phyloP scores from a whole-genome alignment of 2,797 vertebrate genomes.

The Premnoplex brunnescens region DNA sequence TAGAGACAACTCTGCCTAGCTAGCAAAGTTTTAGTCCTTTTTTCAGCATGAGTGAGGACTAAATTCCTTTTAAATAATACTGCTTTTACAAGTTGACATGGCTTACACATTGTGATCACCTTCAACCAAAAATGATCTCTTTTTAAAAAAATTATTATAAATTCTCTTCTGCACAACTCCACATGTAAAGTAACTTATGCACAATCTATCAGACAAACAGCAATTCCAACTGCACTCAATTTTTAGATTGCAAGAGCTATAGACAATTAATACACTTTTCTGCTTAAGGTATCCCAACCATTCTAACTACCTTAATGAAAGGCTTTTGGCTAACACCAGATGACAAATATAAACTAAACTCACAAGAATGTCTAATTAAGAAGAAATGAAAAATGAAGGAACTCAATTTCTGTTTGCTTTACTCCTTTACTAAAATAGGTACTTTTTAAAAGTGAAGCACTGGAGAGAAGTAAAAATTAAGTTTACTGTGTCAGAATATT shows the following conservation, averaged over 20 bases:
- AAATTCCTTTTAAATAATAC: neutral
- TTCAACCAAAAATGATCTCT: neutral
- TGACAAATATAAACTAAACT: neutral
- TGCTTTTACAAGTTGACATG: neutral
- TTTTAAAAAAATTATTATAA: neutral
- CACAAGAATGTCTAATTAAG: neutral
- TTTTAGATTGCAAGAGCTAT: neutral
- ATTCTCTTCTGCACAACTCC: neutral
- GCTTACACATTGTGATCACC: neutral
- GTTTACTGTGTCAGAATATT: neutral
- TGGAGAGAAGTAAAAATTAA: neutral
- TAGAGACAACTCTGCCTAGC: neutral
- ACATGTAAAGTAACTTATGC: neutral
- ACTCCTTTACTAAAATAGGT: neutral
- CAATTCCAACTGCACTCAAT: neutral
- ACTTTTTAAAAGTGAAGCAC: neutral
- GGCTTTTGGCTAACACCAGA: neutral
- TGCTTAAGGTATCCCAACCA: neutral
- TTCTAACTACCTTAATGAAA: neutral
- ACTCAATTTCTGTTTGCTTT: neutral
- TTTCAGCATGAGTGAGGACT: neutral
- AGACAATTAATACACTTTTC: neutral
- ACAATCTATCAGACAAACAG: neutral
- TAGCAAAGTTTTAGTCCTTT: neutral
- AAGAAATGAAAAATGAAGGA: neutral